A percentile compares a stretch with the other conserved stretches of the same genome.
Evolutionary conservation across 37 sponge, comb jelly and placozoan genomes (phyloP).

Genomic region (Halichondria panicea): DNA sequence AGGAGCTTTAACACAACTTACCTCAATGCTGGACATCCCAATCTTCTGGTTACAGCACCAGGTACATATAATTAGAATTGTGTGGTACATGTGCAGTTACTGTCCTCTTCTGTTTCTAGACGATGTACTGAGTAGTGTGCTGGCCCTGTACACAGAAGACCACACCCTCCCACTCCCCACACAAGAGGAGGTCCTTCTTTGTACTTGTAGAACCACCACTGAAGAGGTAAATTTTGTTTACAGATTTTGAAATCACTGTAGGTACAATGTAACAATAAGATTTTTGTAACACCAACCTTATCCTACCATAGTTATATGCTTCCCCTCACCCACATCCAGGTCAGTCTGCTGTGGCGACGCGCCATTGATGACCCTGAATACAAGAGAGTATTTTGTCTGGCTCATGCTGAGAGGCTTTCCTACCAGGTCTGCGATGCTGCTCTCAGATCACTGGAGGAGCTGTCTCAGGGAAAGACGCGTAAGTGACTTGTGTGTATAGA

Average conservation of each 20-base stretch:
- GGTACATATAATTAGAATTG: background rate
- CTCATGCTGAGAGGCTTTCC: conserved; percentile 58
- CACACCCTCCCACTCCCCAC: conserved; percentile 53
- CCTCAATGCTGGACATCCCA: conserved; percentile 20
- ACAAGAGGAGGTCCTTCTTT: conserved; percentile 48
- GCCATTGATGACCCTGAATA: conserved; percentile 57
- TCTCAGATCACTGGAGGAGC: conserved; percentile 13
- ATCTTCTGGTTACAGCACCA: conserved; percentile 35
- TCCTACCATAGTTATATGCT: too few relatives aligned
- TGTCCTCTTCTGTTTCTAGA: conserved; percentile 16
- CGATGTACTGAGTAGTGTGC: conserved; percentile 22
- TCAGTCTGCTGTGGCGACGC: conserved; percentile 62
- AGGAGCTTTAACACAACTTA: too few relatives aligned
- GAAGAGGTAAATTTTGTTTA: too few relatives aligned
- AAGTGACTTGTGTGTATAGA: background rate
- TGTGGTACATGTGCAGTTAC: background rate
- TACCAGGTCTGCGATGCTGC: conserved; percentile 53
- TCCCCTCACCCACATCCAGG: too few relatives aligned
- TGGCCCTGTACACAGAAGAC: conserved; percentile 48
- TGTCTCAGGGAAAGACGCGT: conserved; percentile 38
- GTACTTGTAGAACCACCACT: conserved; percentile 41
- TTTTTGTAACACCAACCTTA: too few relatives aligned
- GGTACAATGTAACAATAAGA: too few relatives aligned
- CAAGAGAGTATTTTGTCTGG: conserved; percentile 62
- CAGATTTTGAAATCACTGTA: too few relatives aligned